Percentiles rank a stretch among this genome's conserved stretches.
Conservation (phyloP, 1,140 invertebrate species). For the Drosophila novamexicana region DNA sequence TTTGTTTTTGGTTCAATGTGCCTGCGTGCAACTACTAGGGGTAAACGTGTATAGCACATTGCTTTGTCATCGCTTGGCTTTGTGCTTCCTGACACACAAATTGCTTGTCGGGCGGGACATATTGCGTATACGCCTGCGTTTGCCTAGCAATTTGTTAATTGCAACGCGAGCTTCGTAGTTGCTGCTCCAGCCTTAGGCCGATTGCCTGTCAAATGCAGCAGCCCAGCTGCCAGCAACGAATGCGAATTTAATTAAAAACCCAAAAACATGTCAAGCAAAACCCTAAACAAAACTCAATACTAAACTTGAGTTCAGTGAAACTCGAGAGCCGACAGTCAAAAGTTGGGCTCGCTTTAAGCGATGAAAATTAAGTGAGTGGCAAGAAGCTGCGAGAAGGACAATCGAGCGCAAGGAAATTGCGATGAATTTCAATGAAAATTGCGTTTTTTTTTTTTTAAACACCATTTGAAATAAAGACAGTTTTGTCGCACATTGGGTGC, state of each 20-base stretch:
- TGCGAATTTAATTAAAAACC: slow-evolving; percentile 76
- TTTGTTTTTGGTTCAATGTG: slow-evolving; percentile 23
- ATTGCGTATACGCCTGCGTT: slow-evolving; percentile 55
- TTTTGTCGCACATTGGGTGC: slow-evolving; percentile 35
- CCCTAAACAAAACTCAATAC: neutral
- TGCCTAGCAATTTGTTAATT: slow-evolving; percentile 61
- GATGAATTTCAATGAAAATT: slow-evolving; percentile 80
- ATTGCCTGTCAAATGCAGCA: slow-evolving; percentile 68
- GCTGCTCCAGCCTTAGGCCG: slow-evolving; percentile 24
- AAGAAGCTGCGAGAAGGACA: slow-evolving; percentile 3
- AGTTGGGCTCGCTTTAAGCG: slow-evolving; percentile 42
- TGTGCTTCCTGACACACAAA: slow-evolving; percentile 48
- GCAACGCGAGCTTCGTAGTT: slow-evolving; percentile 34
- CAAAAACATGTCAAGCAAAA: slow-evolving; percentile 43
- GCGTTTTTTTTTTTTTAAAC: slow-evolving; percentile 73
- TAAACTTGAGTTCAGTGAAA: slow-evolving; percentile 32
- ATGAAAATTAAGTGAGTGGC: slow-evolving; percentile 39
- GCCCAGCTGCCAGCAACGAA: slow-evolving; percentile 20
- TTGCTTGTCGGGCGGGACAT: slow-evolving; percentile 42
- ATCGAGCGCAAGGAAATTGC: slow-evolving; percentile 37
- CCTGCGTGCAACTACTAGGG: slow-evolving; percentile 10
- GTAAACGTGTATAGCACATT: slow-evolving; percentile 18
- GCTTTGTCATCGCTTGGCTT: slow-evolving; percentile 53
- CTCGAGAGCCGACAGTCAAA: slow-evolving; percentile 30
- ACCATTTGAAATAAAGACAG: slow-evolving; percentile 72